Conservation (phyloP, 2,888 invertebrate species). For the Nemotelus pantherinus region DNA sequence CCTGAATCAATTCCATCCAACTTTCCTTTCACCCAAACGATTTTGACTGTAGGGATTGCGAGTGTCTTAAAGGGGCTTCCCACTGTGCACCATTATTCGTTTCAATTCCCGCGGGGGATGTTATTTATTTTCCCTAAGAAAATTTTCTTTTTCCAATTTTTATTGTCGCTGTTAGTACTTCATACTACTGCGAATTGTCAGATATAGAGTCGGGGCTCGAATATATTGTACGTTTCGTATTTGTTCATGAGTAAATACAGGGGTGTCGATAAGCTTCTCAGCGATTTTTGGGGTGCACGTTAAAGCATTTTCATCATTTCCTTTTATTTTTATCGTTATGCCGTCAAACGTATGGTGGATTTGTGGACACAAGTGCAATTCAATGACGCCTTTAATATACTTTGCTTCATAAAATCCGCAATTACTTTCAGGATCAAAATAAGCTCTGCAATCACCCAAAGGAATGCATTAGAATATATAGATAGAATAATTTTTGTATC, state of each 20-base stretch:
- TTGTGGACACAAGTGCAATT: conserved; percentile 23
- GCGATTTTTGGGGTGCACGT: background rate
- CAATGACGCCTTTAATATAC: conserved; percentile 3
- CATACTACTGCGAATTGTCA: conserved; percentile 16
- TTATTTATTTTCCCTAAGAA: conserved; percentile 39
- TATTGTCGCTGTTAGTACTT: conserved; percentile 31
- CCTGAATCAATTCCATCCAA: conserved; percentile 7
- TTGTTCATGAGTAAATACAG: conserved; percentile 30
- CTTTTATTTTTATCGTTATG: background rate
- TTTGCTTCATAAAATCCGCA: conserved; percentile 36
- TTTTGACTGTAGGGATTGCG: conserved; percentile 12
- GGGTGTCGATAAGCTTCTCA: conserved; percentile 35
- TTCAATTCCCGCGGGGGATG: conserved; percentile 32
- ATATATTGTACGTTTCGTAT: conserved; percentile 15
- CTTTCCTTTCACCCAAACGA: background rate
- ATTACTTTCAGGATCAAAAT: conserved; percentile 36
- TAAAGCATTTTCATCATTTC: background rate
- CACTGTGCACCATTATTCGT: conserved; percentile 34
- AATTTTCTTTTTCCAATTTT: conserved; percentile 41
- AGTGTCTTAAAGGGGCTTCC: conserved; percentile 42
- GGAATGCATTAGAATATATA: background rate
- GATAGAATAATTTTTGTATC: too few species aligned
- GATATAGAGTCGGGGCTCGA: conserved; percentile 1
- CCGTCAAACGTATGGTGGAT: conserved; percentile 2
- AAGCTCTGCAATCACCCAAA: conserved; percentile 13